These are phyloP conservation scores for Ispidina lecontei DNA, from an alignment of 2,797 vertebrate species.

Conservation along the genomic window DNA sequence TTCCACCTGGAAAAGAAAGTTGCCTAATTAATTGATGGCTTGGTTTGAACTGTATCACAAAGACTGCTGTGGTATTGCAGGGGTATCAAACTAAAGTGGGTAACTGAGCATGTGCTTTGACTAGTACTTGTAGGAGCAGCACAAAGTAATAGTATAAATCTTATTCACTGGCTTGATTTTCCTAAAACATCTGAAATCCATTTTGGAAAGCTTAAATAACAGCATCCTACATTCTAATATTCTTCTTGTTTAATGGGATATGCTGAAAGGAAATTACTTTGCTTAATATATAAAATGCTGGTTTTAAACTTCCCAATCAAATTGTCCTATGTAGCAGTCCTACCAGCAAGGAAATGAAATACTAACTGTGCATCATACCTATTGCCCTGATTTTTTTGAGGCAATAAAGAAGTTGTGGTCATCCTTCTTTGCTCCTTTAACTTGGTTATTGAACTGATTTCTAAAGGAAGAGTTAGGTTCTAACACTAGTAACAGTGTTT, in stretches of 20 bases:
- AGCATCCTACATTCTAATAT: background rate
- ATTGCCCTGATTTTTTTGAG: background rate
- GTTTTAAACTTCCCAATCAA: background rate
- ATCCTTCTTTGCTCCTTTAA: background rate
- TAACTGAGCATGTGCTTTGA: background rate
- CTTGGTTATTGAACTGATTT: background rate
- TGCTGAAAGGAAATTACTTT: background rate
- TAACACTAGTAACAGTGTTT: background rate
- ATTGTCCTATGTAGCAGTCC: background rate
- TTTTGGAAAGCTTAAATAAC: background rate
- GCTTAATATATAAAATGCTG: constrained; percentile 6
- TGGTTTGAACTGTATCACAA: background rate
- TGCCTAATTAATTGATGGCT: background rate
- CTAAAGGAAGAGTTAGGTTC: background rate
- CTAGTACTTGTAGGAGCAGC: background rate
- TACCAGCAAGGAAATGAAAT: background rate
- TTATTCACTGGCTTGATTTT: background rate
- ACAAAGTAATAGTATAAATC: background rate
- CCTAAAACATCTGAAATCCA: background rate
- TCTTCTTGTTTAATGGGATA: background rate
- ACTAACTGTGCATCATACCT: background rate
- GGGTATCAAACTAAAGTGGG: background rate
- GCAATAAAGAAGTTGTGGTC: background rate
- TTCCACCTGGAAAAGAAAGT: background rate
- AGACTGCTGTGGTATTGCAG: background rate